These are phyloP conservation scores for Myotis lucifugus DNA, from an alignment of 2,113 vertebrate genomes.

Conservation along the genomic window DNA sequence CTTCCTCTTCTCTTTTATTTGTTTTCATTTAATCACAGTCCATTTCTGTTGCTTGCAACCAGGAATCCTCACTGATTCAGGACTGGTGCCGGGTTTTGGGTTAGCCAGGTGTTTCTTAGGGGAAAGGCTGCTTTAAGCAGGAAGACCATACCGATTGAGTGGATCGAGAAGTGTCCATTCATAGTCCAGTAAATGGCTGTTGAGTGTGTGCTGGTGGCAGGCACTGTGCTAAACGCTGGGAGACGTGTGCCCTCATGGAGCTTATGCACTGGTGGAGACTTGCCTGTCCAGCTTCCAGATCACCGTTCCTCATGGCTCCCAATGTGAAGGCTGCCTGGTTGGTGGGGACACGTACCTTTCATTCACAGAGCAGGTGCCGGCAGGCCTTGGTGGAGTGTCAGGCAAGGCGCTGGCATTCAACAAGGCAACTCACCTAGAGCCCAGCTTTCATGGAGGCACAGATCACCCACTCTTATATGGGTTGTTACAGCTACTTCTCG, in stretches of 20 bases:
- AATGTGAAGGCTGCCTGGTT: neutral
- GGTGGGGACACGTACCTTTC: neutral
- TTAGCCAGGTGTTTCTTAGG: neutral
- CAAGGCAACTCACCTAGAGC: neutral
- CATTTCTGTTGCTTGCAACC: neutral
- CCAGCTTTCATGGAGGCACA: neutral
- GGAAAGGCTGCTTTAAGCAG: neutral
- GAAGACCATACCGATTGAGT: neutral
- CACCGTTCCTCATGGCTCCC: neutral
- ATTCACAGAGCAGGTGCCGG: neutral
- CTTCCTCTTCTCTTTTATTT: neutral
- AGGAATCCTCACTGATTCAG: neutral
- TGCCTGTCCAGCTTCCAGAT: neutral
- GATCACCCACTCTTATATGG: neutral
- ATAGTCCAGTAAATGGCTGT: neutral
- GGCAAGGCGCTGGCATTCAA: neutral
- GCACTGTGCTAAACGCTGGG: neutral
- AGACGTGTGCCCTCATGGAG: neutral
- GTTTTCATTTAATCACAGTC: neutral
- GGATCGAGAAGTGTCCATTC: neutral
- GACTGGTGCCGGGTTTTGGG: neutral
- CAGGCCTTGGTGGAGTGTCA: neutral
- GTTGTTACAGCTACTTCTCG: slow-evolving; percentile 20
- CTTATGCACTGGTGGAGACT: neutral
- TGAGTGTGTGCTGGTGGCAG: neutral